Base-by-base conservation (phyloP, 2,888 invertebrate genomes). In the Athrips mouffetella region DNA sequence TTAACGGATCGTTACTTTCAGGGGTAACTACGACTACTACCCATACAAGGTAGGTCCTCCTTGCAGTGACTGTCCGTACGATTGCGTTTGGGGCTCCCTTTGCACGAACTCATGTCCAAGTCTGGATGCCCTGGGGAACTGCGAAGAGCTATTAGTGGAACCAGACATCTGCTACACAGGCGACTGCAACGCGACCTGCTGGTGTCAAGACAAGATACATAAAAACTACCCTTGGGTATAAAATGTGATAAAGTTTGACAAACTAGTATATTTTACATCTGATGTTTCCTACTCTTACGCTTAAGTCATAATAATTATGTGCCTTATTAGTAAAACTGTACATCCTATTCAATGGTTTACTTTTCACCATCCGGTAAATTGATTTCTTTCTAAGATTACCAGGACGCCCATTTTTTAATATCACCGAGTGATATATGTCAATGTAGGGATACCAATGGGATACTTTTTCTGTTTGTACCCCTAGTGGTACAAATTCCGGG, bases 101-200 rank as follows among this genome's bases (percentile, higher is more conserved):
- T 93, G 93, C 75, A 91, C 89, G 47, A 93, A 93, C 76, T 72
- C 90, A 1, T 93, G 93, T 65, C 85, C 89, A 46, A 88, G 88
- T 57, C 90, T 90, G 3, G 92, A 92, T 67, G 75, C 89, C 39
- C 93, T 91, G 92, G 88, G 89, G 50, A 93, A 93, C 73, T 93
- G 93, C 73, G 76, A 76, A 40, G 90, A 91, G 55, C 77, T 93
- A 39, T 77, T 89, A 56, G 42, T 51, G 41, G 75, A 75, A 89
- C 5, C 70, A 59, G 48, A 47, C 1, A 20, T 52, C 7, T 58
- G 58, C 47, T 16, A 25, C 10, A 90, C 91, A 4, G 73, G 76
- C 13, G 80, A 90, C 53, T 93, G 93, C 72, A 85, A 86, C 50
- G 93, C 93, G 10, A 92, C 92, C 29, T 93, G 93, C 73, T 81